Evolutionary conservation across 2,113 vertebrate genomes (phyloP).

Genomic region (Calyptommatus sinebrachiatus): DNA sequence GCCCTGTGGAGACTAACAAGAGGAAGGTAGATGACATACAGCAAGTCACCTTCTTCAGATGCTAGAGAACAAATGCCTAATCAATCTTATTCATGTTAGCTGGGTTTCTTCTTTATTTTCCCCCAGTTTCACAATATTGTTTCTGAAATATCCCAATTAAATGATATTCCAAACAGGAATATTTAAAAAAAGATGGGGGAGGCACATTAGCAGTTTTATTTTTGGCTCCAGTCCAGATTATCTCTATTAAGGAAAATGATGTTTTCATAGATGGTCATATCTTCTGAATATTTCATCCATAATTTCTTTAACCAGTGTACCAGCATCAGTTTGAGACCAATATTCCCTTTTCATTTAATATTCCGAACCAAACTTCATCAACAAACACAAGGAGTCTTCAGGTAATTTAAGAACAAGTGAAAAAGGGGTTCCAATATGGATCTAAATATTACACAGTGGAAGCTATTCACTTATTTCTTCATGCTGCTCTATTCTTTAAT

Average conservation of each 20-base stretch:
- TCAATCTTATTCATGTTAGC: neutral
- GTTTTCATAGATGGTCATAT: neutral
- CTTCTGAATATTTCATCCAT: no score
- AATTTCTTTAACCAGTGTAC: no score
- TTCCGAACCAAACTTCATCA: no score
- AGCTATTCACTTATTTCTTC: neutral
- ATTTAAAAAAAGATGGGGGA: neutral
- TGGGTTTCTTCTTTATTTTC: neutral
- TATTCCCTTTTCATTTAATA: no score
- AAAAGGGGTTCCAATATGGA: no score
- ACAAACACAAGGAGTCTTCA: no score
- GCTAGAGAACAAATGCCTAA: neutral
- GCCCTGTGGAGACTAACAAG: no score
- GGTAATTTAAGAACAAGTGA: no score
- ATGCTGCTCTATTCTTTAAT: neutral
- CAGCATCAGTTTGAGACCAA: no score
- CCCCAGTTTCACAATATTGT: neutral
- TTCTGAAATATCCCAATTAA: neutral
- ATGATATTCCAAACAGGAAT: neutral
- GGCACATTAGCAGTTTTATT: neutral
- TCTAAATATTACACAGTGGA: neutral
- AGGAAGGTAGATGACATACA: no score
- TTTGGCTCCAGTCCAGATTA: neutral
- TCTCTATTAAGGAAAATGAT: neutral
- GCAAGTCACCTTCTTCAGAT: no score